Conservation (phyloP, 2,113 vertebrate genomes). For the Salminus brasiliensis region DNA sequence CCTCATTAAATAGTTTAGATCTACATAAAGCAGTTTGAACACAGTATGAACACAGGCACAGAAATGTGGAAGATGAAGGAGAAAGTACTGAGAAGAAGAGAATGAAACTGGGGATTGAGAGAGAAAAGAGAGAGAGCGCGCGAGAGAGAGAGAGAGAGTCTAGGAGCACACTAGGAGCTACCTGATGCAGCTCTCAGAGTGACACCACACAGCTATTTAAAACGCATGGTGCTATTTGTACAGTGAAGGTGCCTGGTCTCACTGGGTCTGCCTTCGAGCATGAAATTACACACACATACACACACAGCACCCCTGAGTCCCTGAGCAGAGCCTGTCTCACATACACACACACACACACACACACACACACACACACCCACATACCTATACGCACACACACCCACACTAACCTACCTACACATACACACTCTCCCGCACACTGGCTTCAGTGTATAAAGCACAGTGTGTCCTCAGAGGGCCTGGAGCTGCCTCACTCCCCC, state of each 20-base stretch:
- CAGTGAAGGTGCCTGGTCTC: conserved; percentile 36
- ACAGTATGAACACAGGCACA: not conserved
- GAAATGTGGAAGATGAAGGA: not conserved
- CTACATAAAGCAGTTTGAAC: not conserved
- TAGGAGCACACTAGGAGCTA: conserved; percentile 14
- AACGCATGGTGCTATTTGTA: conserved; percentile 46
- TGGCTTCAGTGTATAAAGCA: conserved; percentile 63
- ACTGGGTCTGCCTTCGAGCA: conserved; percentile 42
- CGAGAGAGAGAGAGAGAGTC: not conserved
- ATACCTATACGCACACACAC: not conserved
- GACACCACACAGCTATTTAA: conserved; percentile 45
- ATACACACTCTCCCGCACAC: conserved; percentile 58
- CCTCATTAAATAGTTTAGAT: no score
- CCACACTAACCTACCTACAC: not conserved
- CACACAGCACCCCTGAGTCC: no score
- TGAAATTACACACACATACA: conserved; percentile 37
- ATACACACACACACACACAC: conserved; percentile 33
- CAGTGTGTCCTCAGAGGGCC: conserved; percentile 70
- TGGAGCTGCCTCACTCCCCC: conserved; percentile 56
- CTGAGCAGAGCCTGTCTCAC: no score
- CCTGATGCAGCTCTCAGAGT: conserved; percentile 38
- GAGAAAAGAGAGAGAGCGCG: not conserved
- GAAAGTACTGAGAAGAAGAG: not conserved
- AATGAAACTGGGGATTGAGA: not conserved
- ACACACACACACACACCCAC: conserved; percentile 52